These are phyloP conservation scores for Spisula subtruncata DNA, from an alignment of 2,888 invertebrate genomes.

Conservation along the genomic window DNA sequence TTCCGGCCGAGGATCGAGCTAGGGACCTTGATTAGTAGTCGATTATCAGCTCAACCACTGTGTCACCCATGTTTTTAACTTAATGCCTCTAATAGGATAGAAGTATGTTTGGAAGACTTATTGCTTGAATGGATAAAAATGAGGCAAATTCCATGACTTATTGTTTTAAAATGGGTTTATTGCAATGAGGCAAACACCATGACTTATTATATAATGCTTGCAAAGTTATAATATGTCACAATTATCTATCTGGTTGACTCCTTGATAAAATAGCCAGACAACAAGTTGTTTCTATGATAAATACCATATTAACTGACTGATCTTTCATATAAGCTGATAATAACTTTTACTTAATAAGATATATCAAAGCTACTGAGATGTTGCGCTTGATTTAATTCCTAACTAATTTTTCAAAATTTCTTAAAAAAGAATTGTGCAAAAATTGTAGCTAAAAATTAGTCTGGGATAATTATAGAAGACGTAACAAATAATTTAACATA, in stretches of 20 bases:
- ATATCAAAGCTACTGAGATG: not conserved
- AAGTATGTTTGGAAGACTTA: no score
- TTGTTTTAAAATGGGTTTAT: no score
- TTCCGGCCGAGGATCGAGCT: no score
- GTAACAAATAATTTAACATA: not conserved
- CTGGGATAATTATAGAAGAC: not conserved
- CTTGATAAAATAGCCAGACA: not conserved
- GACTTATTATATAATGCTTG: no score
- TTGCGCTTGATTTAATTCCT: not conserved
- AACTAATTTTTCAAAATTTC: not conserved
- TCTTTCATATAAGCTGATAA: not conserved
- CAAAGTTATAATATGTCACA: no score
- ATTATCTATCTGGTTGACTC: not conserved
- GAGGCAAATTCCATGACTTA: no score
- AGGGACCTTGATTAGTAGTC: no score
- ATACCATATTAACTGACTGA: not conserved
- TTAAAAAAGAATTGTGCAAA: not conserved
- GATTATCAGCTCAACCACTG: no score
- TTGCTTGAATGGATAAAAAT: no score
- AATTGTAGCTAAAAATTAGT: not conserved
- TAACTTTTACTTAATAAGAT: slow-evolving; percentile 9
- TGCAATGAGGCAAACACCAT: no score
- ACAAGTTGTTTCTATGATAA: not conserved
- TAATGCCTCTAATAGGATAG: no score
- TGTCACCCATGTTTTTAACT: no score